Base-by-base conservation (phyloP, 2,888 invertebrate genomes). In the Epistrophella euchroma region DNA sequence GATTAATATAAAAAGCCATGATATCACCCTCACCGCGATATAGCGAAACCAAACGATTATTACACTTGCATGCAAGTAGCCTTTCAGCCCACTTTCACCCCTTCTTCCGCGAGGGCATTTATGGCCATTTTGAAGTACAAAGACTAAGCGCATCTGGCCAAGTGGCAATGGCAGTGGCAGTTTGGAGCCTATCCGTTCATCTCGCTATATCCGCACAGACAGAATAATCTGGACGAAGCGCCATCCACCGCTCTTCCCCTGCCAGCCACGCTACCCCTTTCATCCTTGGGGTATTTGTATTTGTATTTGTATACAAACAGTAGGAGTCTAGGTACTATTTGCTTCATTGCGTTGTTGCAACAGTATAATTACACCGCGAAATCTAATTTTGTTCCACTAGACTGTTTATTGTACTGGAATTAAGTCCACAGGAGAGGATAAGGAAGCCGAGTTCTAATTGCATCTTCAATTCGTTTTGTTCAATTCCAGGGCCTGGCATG, bases 381-480 rank as follows among this genome's bases (percentile, higher is more conserved):
- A 86, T 86, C 86, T 86, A 86, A 86, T 86, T 86, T 86, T 71
- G 86, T 74, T 82, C 58, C 74, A 82, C 82, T 77, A 86, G 86
- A 82, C 77, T 82, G 73, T 77, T 86, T 78, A 52, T 47, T 52
- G 35, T 25, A 60, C 66, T 50, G 86, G 74, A 86, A 82, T 86
- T 82, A 82, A 86, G 73, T 74, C 70, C 74, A 71, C 82, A 17
- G 28, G n/a, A 45, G 74, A 78, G 82, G 85, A 82, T 82, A 82
- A 86, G 86, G 82, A 86, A 86, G 78, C 58, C 45, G 56, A 78
- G 64, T 71, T 86, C 81, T 82, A 82, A 86, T 86, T 86, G 73
- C 77, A 74, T 82, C 86, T 86, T 77, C 77, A 82, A 70, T 73
- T 73, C 55, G 37, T 62, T 66, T 64, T 58, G 72, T 58, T 3